Evolutionary conservation across 2,888 invertebrate species (phyloP).

Genomic region (Silvanus unidentatus): DNA sequence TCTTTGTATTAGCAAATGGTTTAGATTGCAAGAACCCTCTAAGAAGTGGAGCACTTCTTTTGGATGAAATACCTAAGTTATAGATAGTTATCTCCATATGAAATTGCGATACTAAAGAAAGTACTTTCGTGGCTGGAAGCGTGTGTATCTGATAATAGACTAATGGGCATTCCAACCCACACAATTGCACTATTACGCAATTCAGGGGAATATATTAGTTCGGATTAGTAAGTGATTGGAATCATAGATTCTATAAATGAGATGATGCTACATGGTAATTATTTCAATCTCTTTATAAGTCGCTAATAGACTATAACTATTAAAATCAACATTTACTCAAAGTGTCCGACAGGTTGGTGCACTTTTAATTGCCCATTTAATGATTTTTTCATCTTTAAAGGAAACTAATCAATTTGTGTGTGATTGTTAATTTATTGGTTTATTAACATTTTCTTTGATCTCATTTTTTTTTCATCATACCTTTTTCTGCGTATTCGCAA

Average conservation of each 20-base stretch:
- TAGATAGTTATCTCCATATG: too few species aligned
- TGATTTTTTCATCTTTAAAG: slow-evolving; percentile 12
- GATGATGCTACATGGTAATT: slow-evolving; percentile 15
- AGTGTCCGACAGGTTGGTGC: background rate
- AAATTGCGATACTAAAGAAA: too few species aligned
- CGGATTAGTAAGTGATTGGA: slow-evolving; percentile 13
- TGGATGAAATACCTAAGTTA: too few species aligned
- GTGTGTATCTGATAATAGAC: slow-evolving; percentile 18
- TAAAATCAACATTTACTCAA: too few species aligned
- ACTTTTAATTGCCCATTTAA: background rate
- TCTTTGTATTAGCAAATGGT: too few species aligned
- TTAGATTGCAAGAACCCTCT: too few species aligned
- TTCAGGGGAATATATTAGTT: slow-evolving; percentile 13
- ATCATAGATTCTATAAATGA: slow-evolving; percentile 16
- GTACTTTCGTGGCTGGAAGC: slow-evolving; percentile 18
- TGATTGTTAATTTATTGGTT: too few species aligned
- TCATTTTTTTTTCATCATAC: too few species aligned
- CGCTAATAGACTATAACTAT: too few species aligned
- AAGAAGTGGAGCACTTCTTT: too few species aligned
- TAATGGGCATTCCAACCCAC: slow-evolving; percentile 1
- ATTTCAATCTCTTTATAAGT: slow-evolving; percentile 13
- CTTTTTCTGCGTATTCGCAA: too few species aligned
- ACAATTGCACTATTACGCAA: slow-evolving; percentile 8
- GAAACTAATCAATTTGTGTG: slow-evolving; percentile 8
- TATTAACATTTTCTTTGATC: too few species aligned